Conservation (phyloP, 2,888 invertebrate genomes). For the Priocnemis perturbator region DNA sequence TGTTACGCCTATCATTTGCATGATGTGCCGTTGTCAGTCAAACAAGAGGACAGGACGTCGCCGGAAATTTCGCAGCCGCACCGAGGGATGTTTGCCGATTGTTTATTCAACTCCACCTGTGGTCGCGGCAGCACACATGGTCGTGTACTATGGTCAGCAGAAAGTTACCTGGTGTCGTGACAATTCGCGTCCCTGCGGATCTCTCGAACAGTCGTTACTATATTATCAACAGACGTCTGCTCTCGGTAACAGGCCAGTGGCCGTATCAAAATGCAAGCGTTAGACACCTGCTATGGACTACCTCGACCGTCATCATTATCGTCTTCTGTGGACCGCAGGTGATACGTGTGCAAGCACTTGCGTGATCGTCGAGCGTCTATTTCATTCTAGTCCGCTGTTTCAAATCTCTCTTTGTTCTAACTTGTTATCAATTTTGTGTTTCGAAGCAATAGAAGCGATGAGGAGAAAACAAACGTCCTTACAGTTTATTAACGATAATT, state of each 20-base stretch:
- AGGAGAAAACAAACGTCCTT: too few relatives aligned
- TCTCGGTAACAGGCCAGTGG: constrained; percentile 2
- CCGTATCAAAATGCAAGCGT: constrained; percentile 4
- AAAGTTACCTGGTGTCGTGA: too few relatives aligned
- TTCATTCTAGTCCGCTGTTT: too few relatives aligned
- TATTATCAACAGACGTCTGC: background rate
- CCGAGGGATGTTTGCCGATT: background rate
- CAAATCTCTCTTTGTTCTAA: too few relatives aligned
- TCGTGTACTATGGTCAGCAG: too few relatives aligned
- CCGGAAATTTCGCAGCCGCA: background rate
- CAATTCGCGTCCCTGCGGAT: background rate
- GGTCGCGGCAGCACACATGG: background rate
- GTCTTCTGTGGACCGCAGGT: background rate
- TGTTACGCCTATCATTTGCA: too few relatives aligned
- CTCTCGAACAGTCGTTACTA: background rate
- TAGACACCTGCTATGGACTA: background rate
- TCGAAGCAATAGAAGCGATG: too few relatives aligned
- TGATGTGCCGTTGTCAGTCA: too few relatives aligned
- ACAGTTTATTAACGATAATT: too few relatives aligned
- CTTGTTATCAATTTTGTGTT: too few relatives aligned
- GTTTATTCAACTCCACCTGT: background rate
- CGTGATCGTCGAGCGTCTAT: too few relatives aligned
- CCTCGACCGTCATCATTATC: background rate
- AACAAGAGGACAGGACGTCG: background rate
- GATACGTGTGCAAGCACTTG: too few relatives aligned